These are phyloP conservation scores for Phrynocephalus forsythii DNA, from an alignment of 2,797 vertebrate species.

Conservation along the genomic window DNA sequence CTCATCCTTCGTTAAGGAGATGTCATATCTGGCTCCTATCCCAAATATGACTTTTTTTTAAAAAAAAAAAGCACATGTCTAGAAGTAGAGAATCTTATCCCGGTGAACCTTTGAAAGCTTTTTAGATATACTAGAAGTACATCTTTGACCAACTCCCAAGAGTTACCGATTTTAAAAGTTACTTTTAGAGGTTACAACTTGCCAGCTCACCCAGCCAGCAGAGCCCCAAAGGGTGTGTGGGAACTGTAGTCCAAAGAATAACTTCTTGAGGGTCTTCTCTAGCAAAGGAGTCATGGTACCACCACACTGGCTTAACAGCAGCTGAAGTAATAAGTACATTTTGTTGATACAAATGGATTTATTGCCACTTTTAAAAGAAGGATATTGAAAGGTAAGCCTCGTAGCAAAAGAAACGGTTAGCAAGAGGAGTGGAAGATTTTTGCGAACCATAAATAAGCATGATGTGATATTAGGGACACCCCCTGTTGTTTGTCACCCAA, in stretches of 20 bases:
- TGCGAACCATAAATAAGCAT: not conserved
- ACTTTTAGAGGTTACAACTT: no score
- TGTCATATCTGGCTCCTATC: not conserved
- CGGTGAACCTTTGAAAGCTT: not conserved
- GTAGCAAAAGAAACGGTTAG: not conserved
- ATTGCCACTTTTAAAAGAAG: slow-evolving; percentile 33
- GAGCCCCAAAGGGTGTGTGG: no score
- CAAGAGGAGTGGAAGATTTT: not conserved
- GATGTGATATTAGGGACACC: not conserved
- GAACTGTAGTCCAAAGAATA: no score
- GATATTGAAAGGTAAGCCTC: not conserved
- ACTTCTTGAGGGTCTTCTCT: no score
- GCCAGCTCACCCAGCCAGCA: no score
- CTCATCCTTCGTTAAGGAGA: not conserved
- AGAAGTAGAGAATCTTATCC: not conserved
- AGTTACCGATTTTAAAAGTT: not conserved
- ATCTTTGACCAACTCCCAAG: not conserved
- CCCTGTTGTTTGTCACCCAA: not conserved
- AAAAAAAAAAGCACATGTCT: no score
- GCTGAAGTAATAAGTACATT: slow-evolving; percentile 60
- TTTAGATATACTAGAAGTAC: not conserved
- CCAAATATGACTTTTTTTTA: not conserved
- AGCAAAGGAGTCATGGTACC: not conserved
- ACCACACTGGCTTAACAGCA: not conserved
- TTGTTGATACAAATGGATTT: slow-evolving; percentile 52